A percentile compares a stretch with the other conserved stretches of the same genome.
These are phyloP conservation scores for Eulithis prunata DNA, from an alignment of 2,888 invertebrate genomes.

Conservation along the genomic window DNA sequence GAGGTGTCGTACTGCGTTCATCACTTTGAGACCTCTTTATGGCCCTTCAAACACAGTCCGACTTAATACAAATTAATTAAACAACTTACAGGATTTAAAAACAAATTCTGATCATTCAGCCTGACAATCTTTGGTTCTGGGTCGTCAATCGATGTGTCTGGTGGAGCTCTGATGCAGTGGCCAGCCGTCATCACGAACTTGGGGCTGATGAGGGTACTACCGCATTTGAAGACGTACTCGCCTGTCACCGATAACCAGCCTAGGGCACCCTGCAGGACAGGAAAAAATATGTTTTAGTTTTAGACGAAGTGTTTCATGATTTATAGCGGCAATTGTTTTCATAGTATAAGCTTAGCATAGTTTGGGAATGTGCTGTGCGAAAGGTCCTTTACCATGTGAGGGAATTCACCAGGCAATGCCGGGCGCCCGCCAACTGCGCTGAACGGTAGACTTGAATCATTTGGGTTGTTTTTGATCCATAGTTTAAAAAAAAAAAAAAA, in stretches of 20 bases:
- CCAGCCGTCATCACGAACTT: slow-evolving; percentile 88
- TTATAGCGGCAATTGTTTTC: no score
- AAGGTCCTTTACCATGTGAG: slow-evolving; percentile 57
- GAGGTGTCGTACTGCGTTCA: no score
- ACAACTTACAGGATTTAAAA: slow-evolving; percentile 36
- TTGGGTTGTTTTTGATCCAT: not conserved
- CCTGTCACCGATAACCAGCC: slow-evolving; percentile 58
- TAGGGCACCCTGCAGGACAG: slow-evolving; percentile 58
- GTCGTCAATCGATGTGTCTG: slow-evolving; percentile 50
- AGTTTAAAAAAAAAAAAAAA: no score
- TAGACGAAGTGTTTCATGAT: not conserved
- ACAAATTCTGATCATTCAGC: slow-evolving; percentile 54
- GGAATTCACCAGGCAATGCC: slow-evolving; percentile 55
- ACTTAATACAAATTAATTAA: no score
- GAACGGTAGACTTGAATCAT: slow-evolving; percentile 10
- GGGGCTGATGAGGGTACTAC: slow-evolving; percentile 86
- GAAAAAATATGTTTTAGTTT: not conserved
- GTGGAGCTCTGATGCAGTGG: slow-evolving; percentile 80
- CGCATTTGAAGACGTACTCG: slow-evolving; percentile 81
- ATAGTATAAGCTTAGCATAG: no score
- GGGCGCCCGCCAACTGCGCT: slow-evolving; percentile 50
- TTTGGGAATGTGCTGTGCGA: no score
- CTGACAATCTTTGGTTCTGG: slow-evolving; percentile 58
- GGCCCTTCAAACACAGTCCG: no score
- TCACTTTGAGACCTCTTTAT: no score